Base-by-base conservation (phyloP, 2,888 invertebrate genomes). In the Nudaria mundana region DNA sequence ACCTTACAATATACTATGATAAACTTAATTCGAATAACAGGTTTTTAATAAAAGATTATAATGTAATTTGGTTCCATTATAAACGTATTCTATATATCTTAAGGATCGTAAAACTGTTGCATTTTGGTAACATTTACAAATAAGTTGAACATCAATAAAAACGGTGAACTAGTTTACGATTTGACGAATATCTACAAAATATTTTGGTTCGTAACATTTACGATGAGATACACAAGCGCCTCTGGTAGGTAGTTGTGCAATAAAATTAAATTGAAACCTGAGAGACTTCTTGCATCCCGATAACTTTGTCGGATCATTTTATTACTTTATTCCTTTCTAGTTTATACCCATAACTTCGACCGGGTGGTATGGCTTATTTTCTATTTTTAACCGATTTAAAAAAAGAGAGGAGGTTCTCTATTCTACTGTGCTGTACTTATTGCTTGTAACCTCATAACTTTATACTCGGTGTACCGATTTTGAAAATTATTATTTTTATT, bases 131-230 rank as follows among this genome's bases (percentile, higher is more conserved):
- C 66, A 68, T 76, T 72, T 70, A 79, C 71, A 71, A 75, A 74
- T 71, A 74, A 65, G 67, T 63, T 64, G 47, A 60, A 60, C 63
- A 66, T 58, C 62, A 66, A 75, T 76, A 76, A 76, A 78, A 76
- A 59, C 68, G 52, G 68, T 65, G 58, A 62, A 56, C 52, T 47
- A 51, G 66, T 75, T 78, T 72, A 78, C 66, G 66, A 75, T 71
- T 65, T 75, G 61, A 70, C 73, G 58, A 60, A 69, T 65, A 67
- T 63, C 52, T 57, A 63, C 58, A 54, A 65, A 61, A 60, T 56
- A 59, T 54, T 56, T 57, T 56, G 60, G 52, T 49, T 60, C 48
- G 44, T 44, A 42, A 44, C 30, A 40, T 66, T 67, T 65, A 65
- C 51, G 68, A 55, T 23, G 38, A 44, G 55, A 53, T 56, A 63